phyloP scores from a whole-genome alignment of 2,797 vertebrate genomes.

The Geotrypetes seraphini region DNA sequence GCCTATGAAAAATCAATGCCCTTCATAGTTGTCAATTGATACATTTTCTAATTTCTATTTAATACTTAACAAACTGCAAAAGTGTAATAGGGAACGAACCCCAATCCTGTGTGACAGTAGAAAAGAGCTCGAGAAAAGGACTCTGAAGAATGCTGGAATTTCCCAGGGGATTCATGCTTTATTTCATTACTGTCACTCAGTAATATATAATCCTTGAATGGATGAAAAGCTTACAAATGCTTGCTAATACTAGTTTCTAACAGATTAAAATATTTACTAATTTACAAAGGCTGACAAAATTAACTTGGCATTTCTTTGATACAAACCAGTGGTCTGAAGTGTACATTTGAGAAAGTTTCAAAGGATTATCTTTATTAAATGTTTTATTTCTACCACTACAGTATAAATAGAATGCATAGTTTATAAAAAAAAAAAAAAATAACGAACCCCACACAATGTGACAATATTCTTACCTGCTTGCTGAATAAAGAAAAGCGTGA shows the following conservation, averaged over 20 bases:
- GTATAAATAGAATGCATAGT: conserved; percentile 34
- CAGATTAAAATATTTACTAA: conserved; percentile 22
- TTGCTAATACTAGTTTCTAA: conserved; percentile 2
- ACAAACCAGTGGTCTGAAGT: conserved; percentile 19
- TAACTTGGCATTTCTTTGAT: conserved; percentile 11
- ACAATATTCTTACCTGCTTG: conserved; percentile 36
- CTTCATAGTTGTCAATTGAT: no score
- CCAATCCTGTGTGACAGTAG: no score
- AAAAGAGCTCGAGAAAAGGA: no score
- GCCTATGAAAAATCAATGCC: no score
- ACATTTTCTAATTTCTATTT: no score
- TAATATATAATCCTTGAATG: background rate
- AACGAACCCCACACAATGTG: conserved; percentile 15
- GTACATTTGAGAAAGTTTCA: conserved; percentile 20
- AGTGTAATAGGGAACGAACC: no score
- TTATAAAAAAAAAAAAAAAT: conserved; percentile 32
- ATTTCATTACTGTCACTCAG: no score
- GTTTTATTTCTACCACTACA: conserved; percentile 2
- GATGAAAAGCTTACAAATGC: conserved; percentile 9
- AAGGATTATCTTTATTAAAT: conserved; percentile 41
- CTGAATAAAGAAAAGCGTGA: conserved; percentile 31
- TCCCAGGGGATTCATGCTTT: no score
- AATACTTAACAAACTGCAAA: no score
- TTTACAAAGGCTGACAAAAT: conserved; percentile 15
- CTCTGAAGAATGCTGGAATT: no score